Conservation (phyloP, 1,140 invertebrate species). For the Eupristina koningsbergeri region DNA sequence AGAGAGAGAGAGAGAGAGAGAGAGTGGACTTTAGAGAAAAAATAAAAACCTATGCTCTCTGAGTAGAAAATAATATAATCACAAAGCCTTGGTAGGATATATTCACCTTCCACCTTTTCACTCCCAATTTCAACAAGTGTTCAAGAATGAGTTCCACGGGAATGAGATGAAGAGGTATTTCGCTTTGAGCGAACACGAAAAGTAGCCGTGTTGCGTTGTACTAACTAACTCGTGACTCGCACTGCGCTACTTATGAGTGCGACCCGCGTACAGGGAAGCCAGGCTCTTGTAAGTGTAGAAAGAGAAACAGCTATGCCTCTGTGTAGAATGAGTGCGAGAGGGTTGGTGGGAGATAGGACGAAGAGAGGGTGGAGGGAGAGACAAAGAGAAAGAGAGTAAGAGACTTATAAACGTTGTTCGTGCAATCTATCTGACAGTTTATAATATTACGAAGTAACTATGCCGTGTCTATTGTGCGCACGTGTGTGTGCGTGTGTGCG, state of each 20-base stretch:
- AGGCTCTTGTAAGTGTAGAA: background rate
- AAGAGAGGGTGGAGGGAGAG: no score
- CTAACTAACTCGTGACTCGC: conserved; percentile 16
- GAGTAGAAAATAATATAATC: background rate
- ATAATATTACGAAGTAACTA: no score
- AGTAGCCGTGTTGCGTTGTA: background rate
- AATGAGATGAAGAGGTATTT: background rate
- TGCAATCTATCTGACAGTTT: no score
- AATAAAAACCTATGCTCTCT: background rate
- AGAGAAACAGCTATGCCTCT: background rate
- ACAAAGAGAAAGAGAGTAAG: no score
- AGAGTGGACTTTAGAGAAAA: background rate
- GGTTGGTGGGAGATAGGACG: no score
- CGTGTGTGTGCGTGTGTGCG: no score
- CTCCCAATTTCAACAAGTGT: background rate
- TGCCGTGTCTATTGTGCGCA: no score
- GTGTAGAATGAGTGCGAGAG: no score
- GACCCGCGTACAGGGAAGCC: background rate
- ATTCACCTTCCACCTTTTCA: background rate
- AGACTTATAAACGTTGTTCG: no score
- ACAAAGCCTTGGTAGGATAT: background rate
- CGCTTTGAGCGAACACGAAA: no score
- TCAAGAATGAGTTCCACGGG: background rate
- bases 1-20: no score
- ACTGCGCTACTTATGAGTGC: conserved; percentile 36